These are phyloP conservation scores for Trinorchestia longiramus DNA, from an alignment of 1,140 invertebrate species.

Conservation along the genomic window DNA sequence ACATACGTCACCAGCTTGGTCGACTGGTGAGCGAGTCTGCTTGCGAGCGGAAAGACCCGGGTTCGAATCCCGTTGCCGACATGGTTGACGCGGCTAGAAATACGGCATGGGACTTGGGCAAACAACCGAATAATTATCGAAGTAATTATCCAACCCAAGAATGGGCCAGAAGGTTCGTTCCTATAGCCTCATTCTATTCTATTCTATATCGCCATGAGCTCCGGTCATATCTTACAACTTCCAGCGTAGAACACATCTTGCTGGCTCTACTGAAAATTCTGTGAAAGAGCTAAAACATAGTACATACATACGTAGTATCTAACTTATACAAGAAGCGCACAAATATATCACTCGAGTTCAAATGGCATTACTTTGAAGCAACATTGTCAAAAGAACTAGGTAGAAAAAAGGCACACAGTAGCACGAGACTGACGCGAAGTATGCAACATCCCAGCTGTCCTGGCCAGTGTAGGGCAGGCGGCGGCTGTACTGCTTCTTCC, in stretches of 20 bases:
- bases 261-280: background rate
- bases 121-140: no score
- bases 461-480: slow-evolving; percentile 29
- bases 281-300: background rate
- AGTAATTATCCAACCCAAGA: no score
- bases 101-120: no score
- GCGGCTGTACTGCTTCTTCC: slow-evolving; percentile 18
- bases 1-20: no score
- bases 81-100: no score
- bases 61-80: no score
- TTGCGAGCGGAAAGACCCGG: no score
- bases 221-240: background rate
- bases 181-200: no score
- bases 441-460: slow-evolving; percentile 45
- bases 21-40: no score
- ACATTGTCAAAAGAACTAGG: background rate
- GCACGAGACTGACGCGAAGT: slow-evolving; percentile 20
- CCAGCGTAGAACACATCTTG: background rate
- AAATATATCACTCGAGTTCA: background rate
- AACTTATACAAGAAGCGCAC: background rate
- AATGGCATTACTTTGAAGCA: background rate
- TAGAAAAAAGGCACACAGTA: background rate
- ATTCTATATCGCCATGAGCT: no score
- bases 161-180: no score
- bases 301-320: background rate